Base-by-base conservation (phyloP, 37 sponge, comb jelly and placozoan genomes). In the Geodia barretti region DNA sequence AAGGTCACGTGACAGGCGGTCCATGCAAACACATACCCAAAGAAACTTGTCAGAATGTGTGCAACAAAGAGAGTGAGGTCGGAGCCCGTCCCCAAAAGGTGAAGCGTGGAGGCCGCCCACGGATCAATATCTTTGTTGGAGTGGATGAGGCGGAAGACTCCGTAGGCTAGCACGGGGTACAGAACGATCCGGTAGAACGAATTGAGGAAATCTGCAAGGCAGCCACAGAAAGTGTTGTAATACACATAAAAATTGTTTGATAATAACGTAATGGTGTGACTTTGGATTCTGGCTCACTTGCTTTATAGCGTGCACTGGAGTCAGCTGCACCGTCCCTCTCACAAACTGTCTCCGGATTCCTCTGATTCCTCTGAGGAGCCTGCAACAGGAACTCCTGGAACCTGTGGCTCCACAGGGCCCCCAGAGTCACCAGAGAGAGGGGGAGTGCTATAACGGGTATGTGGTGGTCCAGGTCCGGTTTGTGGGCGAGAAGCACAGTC, bases 21-120 rank as follows among this genome's bases (percentile, higher is more conserved):
- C 76, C 85, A 74, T 14, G 41, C 62, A 62, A 90, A 68, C 17
- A 80, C 0, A 42, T 84, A 90, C 0, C 75, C 85, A 23, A 90
- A 75, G 31, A 90, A 74, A 29, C 80, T 90, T 25, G 78, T 61
- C n/a, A 84, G 26, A 17, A 90, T 76, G 20, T 90, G 90, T 11
- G 74, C 77, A 21, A 80, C 23, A 23, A 90, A 59, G 0, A 77
- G 42, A 4, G 43, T 34, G 25, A 75, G 1, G 20, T 71, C 58
- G 1, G 42, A 47, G n/a, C 40, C 59, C 1, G 30, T 62, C 82
- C 87, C 79, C 9, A 30, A 21, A 60, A 80, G 73, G 61, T 42
- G 11, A 19, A 67, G 4, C 3, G 21, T 20, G 5, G 11, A 4
- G 28, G 67, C 5, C 17, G 73, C 62, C 86, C 86, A 86, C 32